Conservation (phyloP, 2,113 vertebrate genomes). For the Trogon melanurus region DNA sequence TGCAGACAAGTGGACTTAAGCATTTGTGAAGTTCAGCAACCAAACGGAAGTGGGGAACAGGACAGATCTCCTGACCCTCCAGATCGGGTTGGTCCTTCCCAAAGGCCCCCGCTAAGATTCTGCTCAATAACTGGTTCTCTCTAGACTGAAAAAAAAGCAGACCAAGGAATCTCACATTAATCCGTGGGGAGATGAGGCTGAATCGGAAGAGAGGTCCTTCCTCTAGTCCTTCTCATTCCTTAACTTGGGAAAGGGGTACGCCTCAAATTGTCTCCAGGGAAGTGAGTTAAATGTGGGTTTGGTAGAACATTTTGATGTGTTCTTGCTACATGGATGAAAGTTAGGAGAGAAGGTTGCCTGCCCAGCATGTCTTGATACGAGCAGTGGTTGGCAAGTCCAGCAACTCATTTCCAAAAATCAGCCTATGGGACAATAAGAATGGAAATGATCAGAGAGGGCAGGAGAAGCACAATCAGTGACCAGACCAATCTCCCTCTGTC, state of each 20-base stretch:
- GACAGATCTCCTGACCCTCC: background rate
- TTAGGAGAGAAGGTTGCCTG: background rate
- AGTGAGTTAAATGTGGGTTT: background rate
- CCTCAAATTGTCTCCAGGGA: background rate
- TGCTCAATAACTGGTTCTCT: background rate
- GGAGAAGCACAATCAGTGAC: background rate
- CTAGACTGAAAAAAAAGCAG: background rate
- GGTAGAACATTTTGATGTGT: background rate
- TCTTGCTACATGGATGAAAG: background rate
- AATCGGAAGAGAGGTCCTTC: background rate
- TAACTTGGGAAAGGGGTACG: background rate
- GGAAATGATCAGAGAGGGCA: background rate
- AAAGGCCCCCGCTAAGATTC: background rate
- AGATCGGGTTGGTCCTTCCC: background rate
- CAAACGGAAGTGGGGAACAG: background rate
- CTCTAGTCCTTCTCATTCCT: background rate
- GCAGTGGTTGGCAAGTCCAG: background rate
- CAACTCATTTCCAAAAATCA: background rate
- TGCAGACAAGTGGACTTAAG: background rate
- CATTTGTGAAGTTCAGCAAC: background rate
- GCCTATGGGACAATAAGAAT: background rate
- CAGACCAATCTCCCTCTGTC: background rate
- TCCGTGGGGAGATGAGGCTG: background rate
- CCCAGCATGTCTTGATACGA: background rate
- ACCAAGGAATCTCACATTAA: background rate